Evolutionary conservation across 1,140 invertebrate species (phyloP), one percentile per base, ranked within the genome.

Genomic region (Alviniconcha marisindica): DNA sequence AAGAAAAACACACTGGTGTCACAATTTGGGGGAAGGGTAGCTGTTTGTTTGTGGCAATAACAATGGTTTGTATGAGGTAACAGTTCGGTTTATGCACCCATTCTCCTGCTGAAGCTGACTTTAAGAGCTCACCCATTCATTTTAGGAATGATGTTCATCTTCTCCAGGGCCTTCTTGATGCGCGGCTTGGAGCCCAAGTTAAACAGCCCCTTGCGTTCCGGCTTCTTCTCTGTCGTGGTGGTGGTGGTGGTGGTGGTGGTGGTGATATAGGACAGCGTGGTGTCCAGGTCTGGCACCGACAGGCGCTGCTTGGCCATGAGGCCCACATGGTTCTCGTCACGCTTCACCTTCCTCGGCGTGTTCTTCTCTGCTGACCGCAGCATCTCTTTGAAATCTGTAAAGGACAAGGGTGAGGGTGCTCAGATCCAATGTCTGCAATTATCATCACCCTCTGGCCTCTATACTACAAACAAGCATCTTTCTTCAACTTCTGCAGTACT

Each of bases 61-160:
- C n/a, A n/a, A n/a, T n/a, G n/a, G n/a, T n/a, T n/a, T n/a, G n/a
- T n/a, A n/a, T n/a, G n/a, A n/a, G n/a, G n/a, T n/a, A n/a, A n/a
- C n/a, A n/a, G n/a, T n/a, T n/a, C n/a, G n/a, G n/a, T n/a, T n/a
- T n/a, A n/a, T n/a, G n/a, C n/a, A n/a, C n/a, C n/a, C n/a, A n/a
- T n/a, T n/a, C n/a, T n/a, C n/a, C n/a, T n/a, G n/a, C n/a, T n/a
- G n/a, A n/a, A n/a, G n/a, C n/a, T n/a, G n/a, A n/a, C n/a, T n/a
- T n/a, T n/a, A n/a, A n/a, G n/a, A n/a, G 90, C 95, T 95, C 95
- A 95, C 86, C 96, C 96, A 82, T 95, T 96, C 92, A 96, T 97
- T 94, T 97, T 97, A 89, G 97, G 96, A 86, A 97, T 94, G 89
- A 98, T 95, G 91, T 97, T 97, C 95, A 98, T 97, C 93, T 97